Conservation (phyloP, 2,888 invertebrate genomes). For the Papilio gigon region DNA sequence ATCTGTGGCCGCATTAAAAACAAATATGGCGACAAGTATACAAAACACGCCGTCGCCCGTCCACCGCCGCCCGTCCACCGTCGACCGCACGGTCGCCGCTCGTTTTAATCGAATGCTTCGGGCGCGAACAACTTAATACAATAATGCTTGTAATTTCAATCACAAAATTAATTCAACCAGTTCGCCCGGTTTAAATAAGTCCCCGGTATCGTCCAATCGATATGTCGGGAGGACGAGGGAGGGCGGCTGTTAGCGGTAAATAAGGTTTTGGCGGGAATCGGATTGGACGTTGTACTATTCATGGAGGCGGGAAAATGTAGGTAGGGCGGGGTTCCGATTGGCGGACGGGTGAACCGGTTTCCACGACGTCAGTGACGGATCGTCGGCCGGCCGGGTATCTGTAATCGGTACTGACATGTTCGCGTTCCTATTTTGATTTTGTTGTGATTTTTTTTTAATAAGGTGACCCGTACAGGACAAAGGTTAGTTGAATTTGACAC, state of each 20-base stretch:
- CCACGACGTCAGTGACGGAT: conserved; percentile 35
- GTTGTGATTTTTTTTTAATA: conserved; percentile 43
- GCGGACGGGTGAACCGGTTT: conserved; percentile 42
- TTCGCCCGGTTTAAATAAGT: conserved; percentile 77
- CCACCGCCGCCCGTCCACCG: conserved; percentile 55
- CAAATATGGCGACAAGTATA: conserved; percentile 40
- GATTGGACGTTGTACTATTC: conserved; percentile 56
- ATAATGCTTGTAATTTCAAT: conserved; percentile 77
- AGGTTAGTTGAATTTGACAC: conserved; percentile 16
- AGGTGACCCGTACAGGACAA: conserved; percentile 33
- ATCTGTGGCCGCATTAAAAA: conserved; percentile 38
- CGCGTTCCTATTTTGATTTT: conserved; percentile 44
- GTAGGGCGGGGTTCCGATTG: conserved; percentile 56
- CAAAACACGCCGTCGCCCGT: conserved; percentile 52
- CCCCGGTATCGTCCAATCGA: conserved; percentile 74
- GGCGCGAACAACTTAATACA: conserved; percentile 68
- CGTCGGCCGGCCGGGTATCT: conserved; percentile 22
- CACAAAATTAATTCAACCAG: conserved; percentile 77
- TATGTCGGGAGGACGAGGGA: conserved; percentile 67
- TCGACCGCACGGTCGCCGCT: conserved; percentile 54
- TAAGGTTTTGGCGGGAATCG: conserved; percentile 63
- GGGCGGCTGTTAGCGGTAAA: conserved; percentile 75
- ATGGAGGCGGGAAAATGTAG: conserved; percentile 52
- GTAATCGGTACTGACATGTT: conserved; percentile 27
- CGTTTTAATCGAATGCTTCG: conserved; percentile 69